phyloP scores from a whole-genome alignment of 2,888 invertebrate genomes.

The Acleris cristana region DNA sequence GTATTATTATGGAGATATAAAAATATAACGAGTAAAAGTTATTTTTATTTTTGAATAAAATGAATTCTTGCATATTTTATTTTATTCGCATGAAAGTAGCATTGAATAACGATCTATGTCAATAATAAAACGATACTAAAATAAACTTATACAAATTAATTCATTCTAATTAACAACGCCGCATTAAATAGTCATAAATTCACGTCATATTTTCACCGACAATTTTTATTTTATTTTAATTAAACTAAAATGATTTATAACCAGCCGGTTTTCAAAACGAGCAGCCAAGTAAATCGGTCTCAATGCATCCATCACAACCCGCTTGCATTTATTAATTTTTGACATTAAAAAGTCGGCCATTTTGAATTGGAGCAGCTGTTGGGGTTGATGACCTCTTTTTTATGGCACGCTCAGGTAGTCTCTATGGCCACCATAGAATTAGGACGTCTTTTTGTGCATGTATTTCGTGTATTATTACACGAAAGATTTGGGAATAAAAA shows the following conservation, averaged over 20 bases:
- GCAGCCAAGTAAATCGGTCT: slow-evolving; percentile 30
- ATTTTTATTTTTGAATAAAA: too few species aligned
- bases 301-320: slow-evolving; percentile 34
- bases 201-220: slow-evolving; percentile 6
- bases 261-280: slow-evolving; percentile 33
- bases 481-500: slow-evolving; percentile 18
- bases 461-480: slow-evolving; percentile 22
- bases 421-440: slow-evolving; percentile 30
- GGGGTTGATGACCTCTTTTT: slow-evolving; percentile 37
- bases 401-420: slow-evolving; percentile 37
- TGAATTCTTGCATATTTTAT: too few species aligned
- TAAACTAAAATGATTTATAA: slow-evolving; percentile 30
- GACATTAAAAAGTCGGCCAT: slow-evolving; percentile 38
- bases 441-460: slow-evolving; percentile 26
- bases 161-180: background rate
- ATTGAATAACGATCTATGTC: too few species aligned
- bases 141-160: background rate
- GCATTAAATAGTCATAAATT: slow-evolving; percentile 14
- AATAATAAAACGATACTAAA: background rate
- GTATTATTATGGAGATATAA: background rate
- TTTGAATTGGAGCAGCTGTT: slow-evolving; percentile 38
- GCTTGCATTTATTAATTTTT: slow-evolving; percentile 38
- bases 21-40: too few species aligned
- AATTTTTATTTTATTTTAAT: slow-evolving; percentile 9
- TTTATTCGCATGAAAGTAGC: too few species aligned